Percentiles rank a stretch among this genome's conserved stretches.
These are phyloP conservation scores for Proterorhinus semilunaris DNA, from an alignment of 2,113 vertebrate genomes.

Conservation along the genomic window DNA sequence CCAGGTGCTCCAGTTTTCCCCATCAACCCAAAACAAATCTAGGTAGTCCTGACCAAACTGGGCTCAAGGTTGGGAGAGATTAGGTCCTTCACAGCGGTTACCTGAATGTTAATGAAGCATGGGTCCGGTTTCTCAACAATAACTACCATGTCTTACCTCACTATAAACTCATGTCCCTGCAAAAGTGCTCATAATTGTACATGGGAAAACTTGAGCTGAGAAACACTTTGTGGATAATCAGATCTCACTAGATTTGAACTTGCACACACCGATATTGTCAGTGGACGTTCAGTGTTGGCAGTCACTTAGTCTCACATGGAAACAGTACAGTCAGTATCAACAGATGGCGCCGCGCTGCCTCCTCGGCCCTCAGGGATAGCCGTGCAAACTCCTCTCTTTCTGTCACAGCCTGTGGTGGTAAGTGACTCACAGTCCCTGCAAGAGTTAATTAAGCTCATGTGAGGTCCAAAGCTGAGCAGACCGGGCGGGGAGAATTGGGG, in stretches of 20 bases:
- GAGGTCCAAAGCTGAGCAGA: constrained; percentile 55
- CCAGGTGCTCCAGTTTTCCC: too few relatives aligned
- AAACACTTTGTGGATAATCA: constrained; percentile 2
- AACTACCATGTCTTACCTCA: too few relatives aligned
- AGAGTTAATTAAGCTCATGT: constrained; percentile 74
- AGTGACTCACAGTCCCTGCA: constrained; percentile 71
- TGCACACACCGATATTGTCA: constrained; percentile 25
- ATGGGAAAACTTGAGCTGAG: background rate
- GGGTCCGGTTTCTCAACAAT: too few relatives aligned
- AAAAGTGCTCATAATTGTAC: constrained; percentile 13
- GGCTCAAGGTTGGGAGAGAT: too few relatives aligned
- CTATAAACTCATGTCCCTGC: too few relatives aligned
- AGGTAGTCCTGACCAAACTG: too few relatives aligned
- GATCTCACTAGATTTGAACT: background rate
- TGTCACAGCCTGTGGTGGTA: constrained; percentile 73
- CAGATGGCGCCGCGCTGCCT: constrained; percentile 68
- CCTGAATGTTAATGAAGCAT: too few relatives aligned
- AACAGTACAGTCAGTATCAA: constrained; percentile 67
- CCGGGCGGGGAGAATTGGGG: constrained; percentile 39
- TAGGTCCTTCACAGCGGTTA: too few relatives aligned
- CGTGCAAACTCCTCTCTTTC: constrained; percentile 69
- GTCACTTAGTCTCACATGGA: constrained; percentile 51
- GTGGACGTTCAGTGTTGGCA: constrained; percentile 30
- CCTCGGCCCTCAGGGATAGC: constrained; percentile 52
- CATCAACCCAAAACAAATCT: too few relatives aligned